Evolutionary conservation across 35 echinoderm and acorn worm genomes (phyloP), one percentile per base, ranked within the genome.

Genomic region (Strongylocentrotus purpuratus): DNA sequence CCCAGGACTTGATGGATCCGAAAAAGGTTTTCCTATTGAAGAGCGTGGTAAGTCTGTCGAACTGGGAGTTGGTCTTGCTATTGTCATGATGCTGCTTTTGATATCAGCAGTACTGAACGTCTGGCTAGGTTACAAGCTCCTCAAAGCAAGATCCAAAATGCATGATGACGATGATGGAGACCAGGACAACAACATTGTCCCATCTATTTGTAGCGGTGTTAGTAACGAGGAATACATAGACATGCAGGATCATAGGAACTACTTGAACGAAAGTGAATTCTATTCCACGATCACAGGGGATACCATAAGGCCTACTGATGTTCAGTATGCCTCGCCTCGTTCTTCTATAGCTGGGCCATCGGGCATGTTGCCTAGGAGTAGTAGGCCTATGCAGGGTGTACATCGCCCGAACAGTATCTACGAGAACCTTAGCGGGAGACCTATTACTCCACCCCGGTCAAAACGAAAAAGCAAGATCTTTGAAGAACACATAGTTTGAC

Each of bases 151-250:
- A n/a, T 93, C 33, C 46, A n/a, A 47, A 93, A 28, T 46, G 47
- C 11, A 22, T 31, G 48, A 48, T 28, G 87, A 89, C 12, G 20
- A 78, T 28, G 65, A 89, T 33, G 20, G n/a, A 28, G 65, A 78
- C 4, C 20, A 22, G 22, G 87, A 89, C 33, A 33, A 33, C 45
- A 20, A 46, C 9, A 89, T 89, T 11, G 45, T 89, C 17, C 91
- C 45, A 32, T 50, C 91, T 31, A 58, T 48, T 58, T 50, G 46
- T 58, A 93, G 91, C 13, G 91, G 46, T 46, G 91, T 93, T 7
- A 93, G 91, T 28, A 93, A 93, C 31, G 91, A 93, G 28, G 91
- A 93, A 46, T 93, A 93, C 46, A 93, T 93, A 47, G 91, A 93
- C 48, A 93, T 93, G 91, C 91, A 93, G 46, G 48, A 58, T 50